phyloP scores from a whole-genome alignment of 2,113 vertebrate genomes.

The Ardeotis arabs region DNA sequence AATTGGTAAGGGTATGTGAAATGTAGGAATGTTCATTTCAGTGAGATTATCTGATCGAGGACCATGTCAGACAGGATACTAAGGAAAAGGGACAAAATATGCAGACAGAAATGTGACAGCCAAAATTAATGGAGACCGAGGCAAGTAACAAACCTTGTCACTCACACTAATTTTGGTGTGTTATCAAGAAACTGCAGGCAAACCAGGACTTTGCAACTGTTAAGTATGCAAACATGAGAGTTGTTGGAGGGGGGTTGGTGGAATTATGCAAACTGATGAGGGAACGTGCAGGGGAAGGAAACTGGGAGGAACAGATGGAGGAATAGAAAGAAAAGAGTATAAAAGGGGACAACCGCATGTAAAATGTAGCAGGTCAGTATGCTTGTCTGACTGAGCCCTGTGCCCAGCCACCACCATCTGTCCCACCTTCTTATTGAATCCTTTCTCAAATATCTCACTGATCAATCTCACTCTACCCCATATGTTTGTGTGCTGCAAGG shows the following conservation, averaged over 20 bases:
- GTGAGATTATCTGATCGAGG: background rate
- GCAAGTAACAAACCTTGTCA: background rate
- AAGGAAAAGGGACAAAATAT: background rate
- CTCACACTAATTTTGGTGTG: background rate
- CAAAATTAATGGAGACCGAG: background rate
- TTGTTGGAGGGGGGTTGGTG: background rate
- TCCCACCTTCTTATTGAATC: background rate
- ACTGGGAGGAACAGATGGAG: background rate
- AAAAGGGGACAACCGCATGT: accelerated
- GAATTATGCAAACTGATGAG: background rate
- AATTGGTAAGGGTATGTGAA: background rate
- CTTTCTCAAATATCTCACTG: background rate
- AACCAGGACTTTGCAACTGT: background rate
- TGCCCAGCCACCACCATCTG: background rate
- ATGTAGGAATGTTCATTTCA: background rate
- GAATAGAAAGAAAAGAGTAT: background rate
- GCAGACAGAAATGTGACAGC: background rate
- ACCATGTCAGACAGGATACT: background rate
- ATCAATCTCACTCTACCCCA: background rate
- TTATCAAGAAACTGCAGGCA: background rate
- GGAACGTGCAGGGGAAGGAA: background rate
- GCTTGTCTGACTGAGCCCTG: background rate
- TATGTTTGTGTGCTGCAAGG: background rate
- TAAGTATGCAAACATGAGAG: background rate
- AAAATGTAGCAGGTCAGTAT: background rate